These are phyloP conservation scores for Himantopus leucocephalus DNA, from an alignment of 2,113 vertebrate species.

Conservation along the genomic window DNA sequence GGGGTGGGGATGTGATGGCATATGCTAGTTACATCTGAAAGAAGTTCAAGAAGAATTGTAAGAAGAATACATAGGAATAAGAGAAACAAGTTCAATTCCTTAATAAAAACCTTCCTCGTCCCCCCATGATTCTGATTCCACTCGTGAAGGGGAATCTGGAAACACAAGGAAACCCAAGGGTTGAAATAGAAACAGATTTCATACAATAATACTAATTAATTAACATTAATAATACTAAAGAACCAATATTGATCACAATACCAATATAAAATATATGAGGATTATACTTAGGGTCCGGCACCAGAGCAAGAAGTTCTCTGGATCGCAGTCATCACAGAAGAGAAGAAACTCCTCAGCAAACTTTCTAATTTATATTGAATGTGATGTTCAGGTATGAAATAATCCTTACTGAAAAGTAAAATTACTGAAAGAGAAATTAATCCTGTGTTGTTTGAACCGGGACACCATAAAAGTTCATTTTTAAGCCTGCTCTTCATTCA, in stretches of 20 bases:
- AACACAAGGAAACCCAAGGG: neutral
- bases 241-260: neutral
- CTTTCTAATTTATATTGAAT: neutral
- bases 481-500: neutral
- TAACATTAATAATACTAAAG: neutral
- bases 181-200: neutral
- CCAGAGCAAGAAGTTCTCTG: neutral
- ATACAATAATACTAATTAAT: neutral
- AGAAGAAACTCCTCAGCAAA: neutral
- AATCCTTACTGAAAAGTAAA: neutral
- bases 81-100: neutral
- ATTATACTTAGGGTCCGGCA: neutral
- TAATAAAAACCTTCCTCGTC: neutral
- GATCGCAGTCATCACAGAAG: neutral
- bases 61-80: neutral
- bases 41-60: neutral
- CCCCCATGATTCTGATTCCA: neutral
- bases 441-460: neutral
- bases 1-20: too few species aligned
- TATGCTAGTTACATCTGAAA: too few species aligned
- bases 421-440: neutral
- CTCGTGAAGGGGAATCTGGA: neutral
- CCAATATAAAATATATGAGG: neutral
- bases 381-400: neutral
- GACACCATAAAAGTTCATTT: neutral